A percentile compares a stretch with the other conserved stretches of the same genome.
Conservation (phyloP, 2,888 invertebrate genomes). For the Acanthococcus lagerstroemiae region DNA sequence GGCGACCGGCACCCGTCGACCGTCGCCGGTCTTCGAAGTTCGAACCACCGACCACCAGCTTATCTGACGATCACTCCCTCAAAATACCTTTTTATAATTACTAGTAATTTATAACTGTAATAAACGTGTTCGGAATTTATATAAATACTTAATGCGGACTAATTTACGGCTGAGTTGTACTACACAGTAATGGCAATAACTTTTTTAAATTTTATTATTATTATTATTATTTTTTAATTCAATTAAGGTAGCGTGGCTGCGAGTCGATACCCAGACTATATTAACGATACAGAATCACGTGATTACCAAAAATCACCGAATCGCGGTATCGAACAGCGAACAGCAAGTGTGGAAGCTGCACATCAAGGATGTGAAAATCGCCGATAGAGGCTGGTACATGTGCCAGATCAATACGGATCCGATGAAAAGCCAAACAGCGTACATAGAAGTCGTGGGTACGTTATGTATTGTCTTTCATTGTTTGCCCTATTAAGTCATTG, state of each 20-base stretch:
- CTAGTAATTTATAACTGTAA: no score
- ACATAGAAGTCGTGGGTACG: constrained; percentile 55
- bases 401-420: constrained; percentile 66
- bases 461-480: constrained; percentile 15
- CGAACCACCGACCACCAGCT: no score
- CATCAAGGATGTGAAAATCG: constrained; percentile 64
- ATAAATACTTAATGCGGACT: no score
- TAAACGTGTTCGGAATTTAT: no score
- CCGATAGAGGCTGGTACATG: constrained; percentile 76
- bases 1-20: no score
- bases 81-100: no score
- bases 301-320: constrained; percentile 79
- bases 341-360: constrained; percentile 71
- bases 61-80: no score
- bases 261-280: constrained; percentile 82
- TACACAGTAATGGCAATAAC: neutral
- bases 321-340: constrained; percentile 66
- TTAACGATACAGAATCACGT: constrained; percentile 79
- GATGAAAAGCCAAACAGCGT: constrained; percentile 60
- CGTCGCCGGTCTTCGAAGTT: no score
- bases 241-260: constrained; percentile 87
- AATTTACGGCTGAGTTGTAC: no score
- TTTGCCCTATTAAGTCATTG: constrained; percentile 7
- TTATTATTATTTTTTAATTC: no score
- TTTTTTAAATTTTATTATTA: neutral